Conservation (phyloP, 2,888 invertebrate species). For the Apodemia hepburni region DNA sequence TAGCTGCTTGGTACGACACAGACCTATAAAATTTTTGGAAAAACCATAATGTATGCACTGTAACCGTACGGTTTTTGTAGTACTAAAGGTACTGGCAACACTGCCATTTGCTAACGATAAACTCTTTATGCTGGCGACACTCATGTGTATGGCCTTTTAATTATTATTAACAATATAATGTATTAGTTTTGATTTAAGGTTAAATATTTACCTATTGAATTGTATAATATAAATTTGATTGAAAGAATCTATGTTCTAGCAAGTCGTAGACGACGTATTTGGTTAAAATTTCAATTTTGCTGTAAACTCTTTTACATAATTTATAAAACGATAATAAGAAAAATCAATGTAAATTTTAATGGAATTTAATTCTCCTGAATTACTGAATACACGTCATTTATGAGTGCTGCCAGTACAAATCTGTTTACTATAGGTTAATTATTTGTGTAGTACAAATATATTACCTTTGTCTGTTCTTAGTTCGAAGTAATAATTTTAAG, state of each 20-base stretch:
- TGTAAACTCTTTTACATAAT: no score
- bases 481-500: neutral
- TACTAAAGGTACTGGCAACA: neutral
- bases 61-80: neutral
- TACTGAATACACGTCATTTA: neutral
- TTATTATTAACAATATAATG: neutral
- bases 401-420: neutral
- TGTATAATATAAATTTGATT: no score
- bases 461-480: neutral
- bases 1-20: conserved; percentile 98
- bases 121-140: neutral
- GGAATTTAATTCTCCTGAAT: neutral
- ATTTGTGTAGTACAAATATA: conserved; percentile 5
- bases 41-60: neutral
- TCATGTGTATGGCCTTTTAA: neutral
- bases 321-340: no score
- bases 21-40: conserved; percentile 83
- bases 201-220: neutral
- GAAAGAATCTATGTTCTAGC: no score
- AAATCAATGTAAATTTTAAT: no score
- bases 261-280: no score
- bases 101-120: neutral
- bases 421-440: neutral
- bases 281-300: no score
- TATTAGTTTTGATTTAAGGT: neutral